Base-by-base conservation (phyloP, 1,140 invertebrate genomes). In the Gyrodactylus bullatarudis region DNA sequence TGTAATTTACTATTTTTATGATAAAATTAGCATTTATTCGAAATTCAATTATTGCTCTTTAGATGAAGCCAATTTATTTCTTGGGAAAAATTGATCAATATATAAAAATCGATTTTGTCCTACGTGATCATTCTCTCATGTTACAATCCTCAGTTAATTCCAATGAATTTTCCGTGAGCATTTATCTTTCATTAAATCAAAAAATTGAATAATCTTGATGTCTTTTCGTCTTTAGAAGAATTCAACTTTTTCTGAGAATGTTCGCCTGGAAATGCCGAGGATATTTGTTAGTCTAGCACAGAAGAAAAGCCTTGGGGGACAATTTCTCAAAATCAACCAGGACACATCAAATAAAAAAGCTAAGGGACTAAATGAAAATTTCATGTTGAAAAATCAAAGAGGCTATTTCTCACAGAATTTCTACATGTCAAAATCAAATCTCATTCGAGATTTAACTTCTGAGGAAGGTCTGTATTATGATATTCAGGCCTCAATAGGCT, bases 391-490 rank as follows among this genome's bases (percentile, higher is more conserved):
- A 8, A 8, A 54, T 54, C 34, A 8, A 54, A 54, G n/a, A n/a
- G 34, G 34, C n/a, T 16, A 54, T 54, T 54, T 16, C 34, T 8
- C 34, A 8, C 8, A 54, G 34, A 54, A 54, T 8, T 16, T 54
- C 8, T n/a, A 54, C n/a, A 8, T 16, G n/a, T 54, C 34, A 54
- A 8, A n/a, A 54, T 54, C 34, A 54, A 71, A 71, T 23, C 24
- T 71, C 8, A 71, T 24, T 71, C 23, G 24, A 23, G 70, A 71
- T 71, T n/a, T 71, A 24, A 24, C 24, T 16, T 23, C 70, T 1
- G 70, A 71, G 24, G 70, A 71, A 26, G 70, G 70, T 1, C 22
- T 21, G 20, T 71, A 71, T 26, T 23, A 23, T 71, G 70, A 71
- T 26, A 71, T 71, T 71, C 23, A 23, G 2, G 70, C 70, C 22